These are phyloP conservation scores for Pogoniulus pusillus DNA, from an alignment of 2,797 vertebrate species.

Conservation along the genomic window DNA sequence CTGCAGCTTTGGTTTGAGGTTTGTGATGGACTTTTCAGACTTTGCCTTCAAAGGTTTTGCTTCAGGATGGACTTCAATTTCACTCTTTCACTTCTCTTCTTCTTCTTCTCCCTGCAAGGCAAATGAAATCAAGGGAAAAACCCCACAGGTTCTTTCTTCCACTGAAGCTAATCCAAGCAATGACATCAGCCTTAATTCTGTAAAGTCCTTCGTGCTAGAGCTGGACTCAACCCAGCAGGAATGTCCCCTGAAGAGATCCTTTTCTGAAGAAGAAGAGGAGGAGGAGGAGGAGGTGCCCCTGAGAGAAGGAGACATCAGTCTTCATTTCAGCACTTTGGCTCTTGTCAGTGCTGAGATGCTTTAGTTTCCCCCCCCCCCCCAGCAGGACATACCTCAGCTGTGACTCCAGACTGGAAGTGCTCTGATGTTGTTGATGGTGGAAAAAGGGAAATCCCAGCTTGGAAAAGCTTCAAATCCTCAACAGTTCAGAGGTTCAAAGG, in stretches of 20 bases:
- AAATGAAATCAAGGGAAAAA: not conserved
- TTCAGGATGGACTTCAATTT: not conserved
- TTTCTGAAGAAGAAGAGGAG: not conserved
- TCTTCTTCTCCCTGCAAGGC: not conserved
- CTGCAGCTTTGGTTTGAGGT: not conserved
- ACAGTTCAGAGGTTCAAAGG: too few relatives aligned
- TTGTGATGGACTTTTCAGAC: not conserved
- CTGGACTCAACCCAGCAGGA: not conserved
- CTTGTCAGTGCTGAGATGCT: not conserved
- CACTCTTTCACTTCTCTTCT: not conserved
- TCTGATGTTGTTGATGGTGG: not conserved
- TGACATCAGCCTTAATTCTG: not conserved
- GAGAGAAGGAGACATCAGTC: not conserved
- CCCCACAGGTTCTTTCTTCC: not conserved
- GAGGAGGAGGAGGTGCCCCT: not conserved
- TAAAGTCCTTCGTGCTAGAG: not conserved
- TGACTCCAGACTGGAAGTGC: not conserved
- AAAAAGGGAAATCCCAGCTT: slow-evolving; percentile 20
- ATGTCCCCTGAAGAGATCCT: not conserved
- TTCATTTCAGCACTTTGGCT: not conserved
- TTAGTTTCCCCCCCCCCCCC: not conserved
- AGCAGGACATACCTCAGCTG: not conserved
- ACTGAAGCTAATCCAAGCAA: not conserved
- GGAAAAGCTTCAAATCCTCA: not conserved
- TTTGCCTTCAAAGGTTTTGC: not conserved